Conservation (phyloP, 1,140 invertebrate genomes). For the Asobara japonica region DNA sequence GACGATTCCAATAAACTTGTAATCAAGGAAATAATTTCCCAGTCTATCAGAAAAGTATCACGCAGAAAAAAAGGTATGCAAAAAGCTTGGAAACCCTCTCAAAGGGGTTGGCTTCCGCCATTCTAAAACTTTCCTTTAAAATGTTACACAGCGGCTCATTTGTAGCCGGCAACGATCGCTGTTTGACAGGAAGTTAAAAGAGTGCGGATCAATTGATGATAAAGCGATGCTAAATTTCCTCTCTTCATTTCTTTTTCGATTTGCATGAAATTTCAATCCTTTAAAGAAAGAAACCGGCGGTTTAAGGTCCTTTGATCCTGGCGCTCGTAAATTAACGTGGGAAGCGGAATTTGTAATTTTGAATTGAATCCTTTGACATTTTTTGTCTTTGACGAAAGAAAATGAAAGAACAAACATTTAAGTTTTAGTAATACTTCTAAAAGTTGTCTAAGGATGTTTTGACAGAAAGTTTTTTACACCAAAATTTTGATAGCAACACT, state of each 20-base stretch:
- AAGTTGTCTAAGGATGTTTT: too few relatives aligned
- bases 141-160: conserved; percentile 9
- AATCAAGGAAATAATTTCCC: too few relatives aligned
- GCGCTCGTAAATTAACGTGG: background rate
- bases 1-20: too few relatives aligned
- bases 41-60: too few relatives aligned
- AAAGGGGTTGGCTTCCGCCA: background rate
- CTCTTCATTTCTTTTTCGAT: conserved; percentile 8
- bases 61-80: too few relatives aligned
- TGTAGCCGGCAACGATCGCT: conserved; percentile 1
- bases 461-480: too few relatives aligned
- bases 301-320: background rate
- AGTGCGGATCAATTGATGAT: background rate
- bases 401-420: too few relatives aligned
- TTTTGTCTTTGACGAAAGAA: too few relatives aligned
- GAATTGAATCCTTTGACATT: too few relatives aligned
- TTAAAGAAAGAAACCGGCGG: background rate
- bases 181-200: conserved; percentile 25
- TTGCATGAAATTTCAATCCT: conserved; percentile 1
- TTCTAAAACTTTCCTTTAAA: conserved; percentile 19
- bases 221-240: background rate
- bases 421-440: too few relatives aligned
- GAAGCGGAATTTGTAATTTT: background rate
- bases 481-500: too few relatives aligned
- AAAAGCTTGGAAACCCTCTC: too few relatives aligned